Conservation (phyloP, 1,140 invertebrate genomes). For the Lepidostoma basale region DNA sequence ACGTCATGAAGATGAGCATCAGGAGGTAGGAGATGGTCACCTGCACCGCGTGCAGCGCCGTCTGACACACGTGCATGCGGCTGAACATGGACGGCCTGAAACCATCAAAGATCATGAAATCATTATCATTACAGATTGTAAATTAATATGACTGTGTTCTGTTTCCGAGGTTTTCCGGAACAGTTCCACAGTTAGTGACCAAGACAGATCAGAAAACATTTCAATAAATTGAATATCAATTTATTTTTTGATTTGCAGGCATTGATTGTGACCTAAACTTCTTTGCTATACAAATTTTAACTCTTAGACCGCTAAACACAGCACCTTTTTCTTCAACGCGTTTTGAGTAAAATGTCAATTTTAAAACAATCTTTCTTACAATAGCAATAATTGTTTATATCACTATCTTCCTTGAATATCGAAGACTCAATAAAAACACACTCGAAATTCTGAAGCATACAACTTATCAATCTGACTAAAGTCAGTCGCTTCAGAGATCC, state of each 20-base stretch:
- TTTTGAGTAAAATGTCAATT: no score
- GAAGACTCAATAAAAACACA: no score
- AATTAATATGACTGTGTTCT: not conserved
- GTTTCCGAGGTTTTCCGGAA: not conserved
- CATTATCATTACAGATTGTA: not conserved
- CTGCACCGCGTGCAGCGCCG: constrained; percentile 87
- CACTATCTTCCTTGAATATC: no score
- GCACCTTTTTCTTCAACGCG: no score
- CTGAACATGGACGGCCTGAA: constrained; percentile 81
- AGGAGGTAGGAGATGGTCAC: constrained; percentile 90
- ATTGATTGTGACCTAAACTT: not conserved
- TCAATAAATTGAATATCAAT: not conserved
- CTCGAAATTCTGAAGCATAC: no score
- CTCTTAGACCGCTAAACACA: no score
- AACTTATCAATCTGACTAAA: no score
- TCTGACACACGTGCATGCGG: constrained; percentile 82
- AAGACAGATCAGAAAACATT: not conserved
- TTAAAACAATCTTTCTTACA: no score
- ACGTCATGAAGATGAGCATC: constrained; percentile 99
- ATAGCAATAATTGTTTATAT: no score
- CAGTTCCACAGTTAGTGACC: not conserved
- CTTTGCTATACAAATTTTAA: not conserved
- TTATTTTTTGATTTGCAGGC: not conserved
- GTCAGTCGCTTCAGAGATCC: no score
- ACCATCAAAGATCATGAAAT: constrained; percentile 34